Evolutionary conservation across 2,797 vertebrate species (phyloP), one percentile per base, ranked within the genome.

Genomic region (Dallia pectoralis): DNA sequence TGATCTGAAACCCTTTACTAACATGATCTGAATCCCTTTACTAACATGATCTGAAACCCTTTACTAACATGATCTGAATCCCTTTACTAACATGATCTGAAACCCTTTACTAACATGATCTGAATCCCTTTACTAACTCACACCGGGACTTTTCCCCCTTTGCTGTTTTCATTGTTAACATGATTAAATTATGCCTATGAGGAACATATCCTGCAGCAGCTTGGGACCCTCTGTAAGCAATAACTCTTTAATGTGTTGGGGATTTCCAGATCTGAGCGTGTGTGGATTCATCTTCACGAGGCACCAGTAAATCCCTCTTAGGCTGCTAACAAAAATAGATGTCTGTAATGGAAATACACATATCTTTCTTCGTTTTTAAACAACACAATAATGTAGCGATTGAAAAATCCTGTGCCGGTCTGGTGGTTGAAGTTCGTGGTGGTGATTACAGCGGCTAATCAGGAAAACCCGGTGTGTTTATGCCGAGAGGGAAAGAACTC

Each of bases 311-410:
- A 15, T 22, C 33, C 0, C 18, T n/a, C 33, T 19, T 49, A 18
- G 27, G 9, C 36, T 1, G 36, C 36, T 40, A 40, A 40, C 36
- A 53, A 30, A 22, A 11, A 32, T 18, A 47, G 22, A 69, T 49
- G 18, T 78, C 18, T 62, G 73, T 74, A 72, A 77, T 83, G 78
- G 77, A 68, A 85, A 78, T 65, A 74, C 73, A 61, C 67, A 0
- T 61, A 2, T 27, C 69, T 82, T 81, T 72, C 79, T 44, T 72
- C 73, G 36, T 67, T 15, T n/a, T 40, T 71, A 71, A 71, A 71
- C 44, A 44, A 36, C 65, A 65, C 68, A 67, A 49, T 33, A 78
- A 77, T 77, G 27, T 27, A 22, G 69, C 27, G n/a, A 47, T 5
- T 53, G n/a, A 18, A 70, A 29, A 22, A 67, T 3, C 70, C 44